phyloP scores from a whole-genome alignment of 2,113 vertebrate genomes.

The Bucco capensis region DNA sequence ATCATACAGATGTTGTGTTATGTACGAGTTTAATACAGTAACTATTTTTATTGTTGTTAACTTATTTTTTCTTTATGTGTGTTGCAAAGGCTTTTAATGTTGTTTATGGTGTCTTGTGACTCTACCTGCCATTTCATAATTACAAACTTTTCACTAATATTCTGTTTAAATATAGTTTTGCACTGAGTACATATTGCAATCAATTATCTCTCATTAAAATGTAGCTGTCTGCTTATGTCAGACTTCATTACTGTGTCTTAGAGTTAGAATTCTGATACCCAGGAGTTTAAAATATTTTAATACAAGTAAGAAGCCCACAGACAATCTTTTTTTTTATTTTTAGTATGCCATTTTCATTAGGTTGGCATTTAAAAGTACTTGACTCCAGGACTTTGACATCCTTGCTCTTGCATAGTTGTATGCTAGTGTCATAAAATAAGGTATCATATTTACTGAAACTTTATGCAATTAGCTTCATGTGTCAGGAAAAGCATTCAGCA shows the following conservation, averaged over 20 bases:
- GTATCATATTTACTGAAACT: background rate
- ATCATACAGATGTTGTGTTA: conserved; percentile 6
- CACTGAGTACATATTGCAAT: conserved; percentile 13
- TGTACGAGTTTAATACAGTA: background rate
- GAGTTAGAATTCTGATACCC: background rate
- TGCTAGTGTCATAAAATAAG: background rate
- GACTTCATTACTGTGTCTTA: conserved; percentile 20
- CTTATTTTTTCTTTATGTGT: background rate
- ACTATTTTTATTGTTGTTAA: conserved; percentile 7
- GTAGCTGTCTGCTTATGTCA: conserved; percentile 36
- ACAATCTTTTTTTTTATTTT: conserved; percentile 41
- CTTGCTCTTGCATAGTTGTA: background rate
- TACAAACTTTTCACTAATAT: conserved; percentile 10
- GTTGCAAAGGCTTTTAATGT: background rate
- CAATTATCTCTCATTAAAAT: conserved; percentile 56
- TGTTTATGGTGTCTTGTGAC: background rate
- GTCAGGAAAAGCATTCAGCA: background rate
- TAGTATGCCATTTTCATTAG: background rate
- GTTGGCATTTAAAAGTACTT: conserved; percentile 16
- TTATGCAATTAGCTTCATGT: background rate
- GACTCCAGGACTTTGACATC: background rate
- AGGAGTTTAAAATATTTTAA: conserved; percentile 37
- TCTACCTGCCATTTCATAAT: background rate
- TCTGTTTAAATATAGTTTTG: background rate
- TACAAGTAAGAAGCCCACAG: background rate